These are phyloP conservation scores for Eumacrocentrus americanus DNA, from an alignment of 2,888 invertebrate genomes.

Conservation along the genomic window DNA sequence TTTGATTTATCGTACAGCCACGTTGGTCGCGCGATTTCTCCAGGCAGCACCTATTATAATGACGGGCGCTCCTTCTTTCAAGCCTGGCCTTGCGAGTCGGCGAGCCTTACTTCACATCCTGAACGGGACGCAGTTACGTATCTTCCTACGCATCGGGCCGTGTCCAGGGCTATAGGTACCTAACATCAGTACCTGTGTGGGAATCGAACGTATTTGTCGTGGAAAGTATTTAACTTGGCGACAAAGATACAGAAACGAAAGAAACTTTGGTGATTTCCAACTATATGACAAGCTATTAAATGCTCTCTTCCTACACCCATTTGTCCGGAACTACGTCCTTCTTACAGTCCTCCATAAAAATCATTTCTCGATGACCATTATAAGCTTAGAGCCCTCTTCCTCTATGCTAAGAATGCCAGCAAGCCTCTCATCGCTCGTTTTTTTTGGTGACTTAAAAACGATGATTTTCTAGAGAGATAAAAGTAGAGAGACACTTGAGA, in stretches of 20 bases:
- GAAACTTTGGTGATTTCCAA: neutral
- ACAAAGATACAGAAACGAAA: neutral
- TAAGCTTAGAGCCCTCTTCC: neutral
- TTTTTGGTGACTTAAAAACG: too few species aligned
- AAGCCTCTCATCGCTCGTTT: too few species aligned
- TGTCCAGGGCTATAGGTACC: neutral
- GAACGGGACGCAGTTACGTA: conserved; percentile 35
- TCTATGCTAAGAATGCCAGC: conserved; percentile 7
- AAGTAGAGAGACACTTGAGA: neutral
- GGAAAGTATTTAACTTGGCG: conserved; percentile 19
- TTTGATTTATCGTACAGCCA: conserved; percentile 39
- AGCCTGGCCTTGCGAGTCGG: conserved; percentile 35
- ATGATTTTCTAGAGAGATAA: too few species aligned
- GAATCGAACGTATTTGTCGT: conserved; percentile 22
- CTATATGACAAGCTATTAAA: conserved; percentile 12
- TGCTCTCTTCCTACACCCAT: conserved; percentile 1
- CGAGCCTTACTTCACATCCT: conserved; percentile 44
- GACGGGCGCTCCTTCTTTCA: conserved; percentile 44
- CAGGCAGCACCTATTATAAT: conserved; percentile 43
- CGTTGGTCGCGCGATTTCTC: conserved; percentile 39
- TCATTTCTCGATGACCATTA: neutral
- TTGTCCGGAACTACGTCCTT: conserved; percentile 11
- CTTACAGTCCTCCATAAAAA: conserved; percentile 10
- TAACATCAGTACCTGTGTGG: conserved; percentile 16
- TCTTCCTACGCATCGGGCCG: conserved; percentile 30